phyloP scores from a whole-genome alignment of 1,140 invertebrate species.

The Brachionus rubens region DNA sequence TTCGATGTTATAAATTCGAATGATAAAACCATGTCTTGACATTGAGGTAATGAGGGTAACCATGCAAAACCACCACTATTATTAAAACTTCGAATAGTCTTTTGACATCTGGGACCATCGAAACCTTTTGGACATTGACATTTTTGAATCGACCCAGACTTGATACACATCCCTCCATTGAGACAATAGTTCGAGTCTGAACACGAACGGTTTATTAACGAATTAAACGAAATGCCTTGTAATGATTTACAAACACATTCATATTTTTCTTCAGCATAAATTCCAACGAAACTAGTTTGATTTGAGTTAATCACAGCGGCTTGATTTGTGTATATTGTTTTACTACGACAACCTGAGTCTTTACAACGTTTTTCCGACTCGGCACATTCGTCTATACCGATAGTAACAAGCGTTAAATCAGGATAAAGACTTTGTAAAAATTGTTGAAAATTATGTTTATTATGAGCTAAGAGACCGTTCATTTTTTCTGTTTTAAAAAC shows the following conservation, averaged over 20 bases:
- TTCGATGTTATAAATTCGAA: constrained; percentile 89
- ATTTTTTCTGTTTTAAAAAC: constrained; percentile 89
- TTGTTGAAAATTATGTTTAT: constrained; percentile 72
- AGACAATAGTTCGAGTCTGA: constrained; percentile 85
- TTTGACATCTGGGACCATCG: constrained; percentile 89
- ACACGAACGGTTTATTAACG: constrained; percentile 59
- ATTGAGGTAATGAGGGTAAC: constrained; percentile 91
- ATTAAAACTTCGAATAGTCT: constrained; percentile 82
- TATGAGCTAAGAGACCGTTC: constrained; percentile 87
- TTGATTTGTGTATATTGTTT: constrained; percentile 74
- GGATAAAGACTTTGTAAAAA: constrained; percentile 67
- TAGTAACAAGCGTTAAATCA: constrained; percentile 92
- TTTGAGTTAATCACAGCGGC: constrained; percentile 95
- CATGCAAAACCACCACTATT: constrained; percentile 67
- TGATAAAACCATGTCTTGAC: constrained; percentile 86
- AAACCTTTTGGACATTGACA: constrained; percentile 86
- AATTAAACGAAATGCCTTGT: constrained; percentile 52
- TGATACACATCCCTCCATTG: constrained; percentile 83
- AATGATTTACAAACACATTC: constrained; percentile 69
- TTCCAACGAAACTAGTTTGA: constrained; percentile 86
- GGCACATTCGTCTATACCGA: constrained; percentile 92
- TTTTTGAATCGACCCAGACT: constrained; percentile 71
- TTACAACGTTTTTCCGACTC: constrained; percentile 92
- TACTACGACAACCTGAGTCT: constrained; percentile 83
- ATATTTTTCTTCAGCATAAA: constrained; percentile 78